These are phyloP conservation scores for Lacanobia oleracea DNA, from an alignment of 2,888 invertebrate genomes.

Conservation along the genomic window DNA sequence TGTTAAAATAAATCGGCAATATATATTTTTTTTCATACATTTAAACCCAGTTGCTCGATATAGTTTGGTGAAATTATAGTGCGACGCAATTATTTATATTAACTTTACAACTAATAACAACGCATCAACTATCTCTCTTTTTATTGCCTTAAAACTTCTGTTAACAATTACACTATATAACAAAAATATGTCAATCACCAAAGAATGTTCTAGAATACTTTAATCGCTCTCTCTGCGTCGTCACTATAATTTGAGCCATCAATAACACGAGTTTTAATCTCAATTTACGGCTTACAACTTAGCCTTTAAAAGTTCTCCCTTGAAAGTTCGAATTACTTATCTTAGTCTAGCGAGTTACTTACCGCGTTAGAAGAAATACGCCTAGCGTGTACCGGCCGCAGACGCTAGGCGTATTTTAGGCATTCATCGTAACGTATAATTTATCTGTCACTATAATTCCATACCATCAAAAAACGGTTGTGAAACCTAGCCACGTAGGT, in stretches of 20 bases:
- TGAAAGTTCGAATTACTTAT: conserved; percentile 40
- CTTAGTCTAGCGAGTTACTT: conserved; percentile 54
- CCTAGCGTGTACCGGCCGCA: conserved; percentile 56
- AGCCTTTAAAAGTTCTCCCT: conserved; percentile 34
- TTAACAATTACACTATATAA: conserved; percentile 63
- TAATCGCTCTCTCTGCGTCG: conserved; percentile 44
- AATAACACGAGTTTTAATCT: conserved; percentile 50
- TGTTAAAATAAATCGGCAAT: conserved; percentile 64
- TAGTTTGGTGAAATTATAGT: conserved; percentile 47
- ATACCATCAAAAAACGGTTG: conserved; percentile 59
- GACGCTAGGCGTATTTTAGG: conserved; percentile 48
- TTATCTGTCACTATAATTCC: conserved; percentile 46
- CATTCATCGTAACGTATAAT: conserved; percentile 42
- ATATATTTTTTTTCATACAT: conserved; percentile 50
- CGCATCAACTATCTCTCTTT: conserved; percentile 57
- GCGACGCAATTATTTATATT: conserved; percentile 46
- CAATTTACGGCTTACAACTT: conserved; percentile 32
- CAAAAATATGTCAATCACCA: conserved; percentile 62
- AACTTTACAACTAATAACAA: conserved; percentile 62
- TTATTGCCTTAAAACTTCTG: conserved; percentile 60
- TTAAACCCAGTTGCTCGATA: conserved; percentile 66
- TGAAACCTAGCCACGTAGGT: conserved; percentile 47
- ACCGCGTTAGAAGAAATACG: conserved; percentile 51
- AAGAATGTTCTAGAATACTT: conserved; percentile 58
- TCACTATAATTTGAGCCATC: conserved; percentile 48